Percentiles rank a stretch among this genome's conserved stretches.
These are phyloP conservation scores for Heterohyrax brucei DNA, from an alignment of 2,797 vertebrate species.

Conservation along the genomic window DNA sequence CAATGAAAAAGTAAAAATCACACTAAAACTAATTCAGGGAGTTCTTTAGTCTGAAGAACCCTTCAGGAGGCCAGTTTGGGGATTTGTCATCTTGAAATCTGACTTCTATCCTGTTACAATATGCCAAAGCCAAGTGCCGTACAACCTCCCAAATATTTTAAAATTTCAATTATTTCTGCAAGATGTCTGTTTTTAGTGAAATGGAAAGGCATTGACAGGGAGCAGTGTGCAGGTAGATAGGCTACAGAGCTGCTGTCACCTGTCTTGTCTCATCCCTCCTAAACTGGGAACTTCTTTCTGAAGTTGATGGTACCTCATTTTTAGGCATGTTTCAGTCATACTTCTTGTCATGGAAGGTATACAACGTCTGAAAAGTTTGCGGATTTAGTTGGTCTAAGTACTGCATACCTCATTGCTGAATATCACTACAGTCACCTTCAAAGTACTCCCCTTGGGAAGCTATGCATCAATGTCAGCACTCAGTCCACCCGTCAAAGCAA, in stretches of 20 bases:
- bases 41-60: rapidly evolving
- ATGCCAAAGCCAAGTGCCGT: no score
- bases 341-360: background rate
- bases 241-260: rapidly evolving
- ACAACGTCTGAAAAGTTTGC: no score
- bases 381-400: no score
- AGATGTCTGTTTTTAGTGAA: background rate
- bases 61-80: rapidly evolving
- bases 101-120: background rate
- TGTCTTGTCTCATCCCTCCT: no score
- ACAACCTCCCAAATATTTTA: rapidly evolving
- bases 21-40: no score
- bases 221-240: no score
- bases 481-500: no score
- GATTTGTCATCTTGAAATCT: rapidly evolving
- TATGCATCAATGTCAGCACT: no score
- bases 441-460: no score
- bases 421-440: no score
- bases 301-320: rapidly evolving
- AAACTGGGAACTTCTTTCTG: background rate
- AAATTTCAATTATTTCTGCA: rapidly evolving
- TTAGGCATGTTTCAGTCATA: rapidly evolving
- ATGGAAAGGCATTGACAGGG: rapidly evolving
- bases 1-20: background rate
- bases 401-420: no score